Evolutionary conservation across 2,113 vertebrate species (phyloP), one percentile per base, ranked within the genome.

Genomic region (Merops nubicus): DNA sequence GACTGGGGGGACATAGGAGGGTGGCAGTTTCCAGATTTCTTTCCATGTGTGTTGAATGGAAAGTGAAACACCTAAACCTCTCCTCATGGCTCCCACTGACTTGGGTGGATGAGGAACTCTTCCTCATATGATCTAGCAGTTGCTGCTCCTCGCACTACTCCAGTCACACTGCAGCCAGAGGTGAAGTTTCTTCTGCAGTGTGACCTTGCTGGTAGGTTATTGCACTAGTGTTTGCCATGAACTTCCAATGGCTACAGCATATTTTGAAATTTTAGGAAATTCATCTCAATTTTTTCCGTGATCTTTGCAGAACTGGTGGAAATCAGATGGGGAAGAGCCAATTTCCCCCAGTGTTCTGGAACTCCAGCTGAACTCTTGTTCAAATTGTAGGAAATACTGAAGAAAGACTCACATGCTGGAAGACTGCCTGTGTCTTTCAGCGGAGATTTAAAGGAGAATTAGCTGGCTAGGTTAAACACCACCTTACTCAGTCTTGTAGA

Each of bases 361-460:
- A 75, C 47, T 63, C 65, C 43, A 79, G 60, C 15, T 82, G 81
- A 94, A 89, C 69, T 75, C 51, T 78, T 56, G 47, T 68, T 93
- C 56, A 76, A 82, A 72, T 68, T 42, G n/a, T 79, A 73, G 62
- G n/a, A 85, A 89, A 68, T 54, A 38, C 47, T 68, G 82, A 76
- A 93, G 88, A 88, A 78, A 96, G 62, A 57, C 48, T 89, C 84
- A n/a, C 17, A 57, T 57, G 57, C 56, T 93, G 90, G 88, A 89
- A 96, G 74, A 8, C 48, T 85, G 85, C 90, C 92, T 72, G 65
- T 29, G 23, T 48, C 23, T 95, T 94, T 95, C 81, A 91, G 74
- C 81, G 79, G 57, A 79, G 36, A 75, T 94, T 88, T 89, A 88
- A 85, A 85, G 77, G 68, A 87, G 65, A 91, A 85, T 94, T 89